Percentiles rank a stretch among this genome's conserved stretches.
phyloP scores from a whole-genome alignment of 92 coral and sea anemone species.

The Parazoanthus swiftii region DNA sequence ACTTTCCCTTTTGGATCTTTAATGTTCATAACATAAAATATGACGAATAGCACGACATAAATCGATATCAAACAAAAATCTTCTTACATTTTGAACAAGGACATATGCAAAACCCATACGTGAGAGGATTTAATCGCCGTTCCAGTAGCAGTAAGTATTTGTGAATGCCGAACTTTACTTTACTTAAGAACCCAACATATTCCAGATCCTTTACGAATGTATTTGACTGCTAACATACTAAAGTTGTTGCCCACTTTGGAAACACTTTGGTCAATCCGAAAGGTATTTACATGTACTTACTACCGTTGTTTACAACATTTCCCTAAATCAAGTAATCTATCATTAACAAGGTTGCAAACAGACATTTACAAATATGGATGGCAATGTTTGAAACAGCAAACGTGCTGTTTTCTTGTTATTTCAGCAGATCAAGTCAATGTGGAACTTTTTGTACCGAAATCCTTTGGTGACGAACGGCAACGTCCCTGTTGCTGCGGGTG shows the following conservation, averaged over 20 bases:
- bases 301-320: background rate
- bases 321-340: background rate
- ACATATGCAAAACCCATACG: background rate
- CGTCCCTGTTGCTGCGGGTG: too few species aligned
- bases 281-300: background rate
- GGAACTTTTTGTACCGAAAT: too few species aligned
- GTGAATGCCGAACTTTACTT: too few species aligned
- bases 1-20: background rate
- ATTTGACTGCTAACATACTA: background rate
- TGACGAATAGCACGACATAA: too few species aligned
- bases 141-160: background rate
- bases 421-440: background rate
- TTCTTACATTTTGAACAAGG: background rate
- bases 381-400: background rate
- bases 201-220: too few species aligned
- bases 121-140: background rate
- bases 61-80: background rate
- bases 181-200: background rate
- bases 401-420: background rate
- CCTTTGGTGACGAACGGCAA: too few species aligned
- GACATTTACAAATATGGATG: background rate
- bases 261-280: background rate
- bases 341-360: background rate
- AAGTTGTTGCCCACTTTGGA: background rate
- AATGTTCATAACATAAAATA: background rate